phyloP scores from a whole-genome alignment of 2,797 vertebrate genomes.

The Mormyrus hasselquistii region DNA sequence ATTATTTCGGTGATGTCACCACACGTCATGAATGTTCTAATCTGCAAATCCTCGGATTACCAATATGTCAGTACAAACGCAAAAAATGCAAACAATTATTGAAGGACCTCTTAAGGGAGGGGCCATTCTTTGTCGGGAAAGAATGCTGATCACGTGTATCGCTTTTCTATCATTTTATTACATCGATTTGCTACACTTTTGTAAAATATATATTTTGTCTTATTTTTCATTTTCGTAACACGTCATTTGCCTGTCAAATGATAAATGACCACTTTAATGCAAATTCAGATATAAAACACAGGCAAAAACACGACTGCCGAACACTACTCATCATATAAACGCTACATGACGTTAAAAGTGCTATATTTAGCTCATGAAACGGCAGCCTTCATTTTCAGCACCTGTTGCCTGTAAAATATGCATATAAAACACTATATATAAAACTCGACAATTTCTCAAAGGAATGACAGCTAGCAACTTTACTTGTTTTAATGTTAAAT shows the following conservation, averaged over 20 bases:
- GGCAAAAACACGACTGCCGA: background rate
- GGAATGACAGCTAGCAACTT: background rate
- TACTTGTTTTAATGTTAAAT: background rate
- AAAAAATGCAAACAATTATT: background rate
- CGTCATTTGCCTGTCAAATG: background rate
- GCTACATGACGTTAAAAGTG: constrained; percentile 8
- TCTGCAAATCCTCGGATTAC: background rate
- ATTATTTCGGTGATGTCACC: constrained; percentile 20
- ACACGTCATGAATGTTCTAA: constrained; percentile 15
- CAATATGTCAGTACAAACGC: background rate
- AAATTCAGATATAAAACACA: background rate
- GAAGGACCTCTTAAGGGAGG: background rate
- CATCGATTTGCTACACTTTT: background rate
- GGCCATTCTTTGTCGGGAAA: background rate
- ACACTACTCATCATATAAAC: background rate
- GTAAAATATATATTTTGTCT: background rate
- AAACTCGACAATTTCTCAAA: background rate
- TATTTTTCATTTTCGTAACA: background rate
- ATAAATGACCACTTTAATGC: background rate
- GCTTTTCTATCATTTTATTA: background rate
- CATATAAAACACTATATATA: constrained; percentile 5
- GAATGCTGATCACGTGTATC: background rate
- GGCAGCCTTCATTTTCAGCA: constrained; percentile 16
- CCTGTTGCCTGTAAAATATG: constrained; percentile 31
- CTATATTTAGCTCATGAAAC: constrained; percentile 16